Conservation (phyloP, 2,888 invertebrate genomes). For the Camponotus fellah region DNA sequence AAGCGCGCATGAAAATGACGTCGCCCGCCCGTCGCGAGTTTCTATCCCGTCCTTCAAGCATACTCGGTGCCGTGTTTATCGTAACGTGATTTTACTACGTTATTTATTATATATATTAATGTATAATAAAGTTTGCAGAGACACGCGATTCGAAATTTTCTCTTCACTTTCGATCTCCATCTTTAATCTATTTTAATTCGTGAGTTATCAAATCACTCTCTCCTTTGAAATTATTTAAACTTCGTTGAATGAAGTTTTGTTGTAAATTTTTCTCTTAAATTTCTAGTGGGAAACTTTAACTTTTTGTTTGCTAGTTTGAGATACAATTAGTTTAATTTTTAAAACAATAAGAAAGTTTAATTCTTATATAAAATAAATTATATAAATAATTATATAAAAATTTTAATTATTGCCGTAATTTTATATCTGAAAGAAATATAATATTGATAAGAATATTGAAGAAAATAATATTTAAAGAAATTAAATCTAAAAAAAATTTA, state of each 20-base stretch:
- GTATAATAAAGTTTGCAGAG: background rate
- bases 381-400: too few relatives aligned
- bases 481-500: too few relatives aligned
- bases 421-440: background rate
- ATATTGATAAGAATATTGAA: constrained; percentile 3
- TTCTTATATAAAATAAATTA: background rate
- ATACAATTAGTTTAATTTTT: background rate
- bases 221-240: background rate
- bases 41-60: constrained; percentile 11
- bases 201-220: background rate
- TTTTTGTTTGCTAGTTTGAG: background rate
- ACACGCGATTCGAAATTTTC: background rate
- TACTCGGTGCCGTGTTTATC: background rate
- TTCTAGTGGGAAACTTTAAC: background rate
- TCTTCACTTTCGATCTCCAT: background rate
- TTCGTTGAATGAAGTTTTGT: background rate
- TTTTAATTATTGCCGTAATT: constrained; percentile 52
- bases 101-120: too few relatives aligned
- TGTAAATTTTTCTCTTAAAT: background rate
- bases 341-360: background rate
- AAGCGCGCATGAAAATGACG: constrained; percentile 69
- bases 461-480: background rate
- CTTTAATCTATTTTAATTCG: background rate
- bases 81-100: background rate
- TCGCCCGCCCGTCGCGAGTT: constrained; percentile 42